A percentile compares a stretch with the other conserved stretches of the same genome.
These are phyloP conservation scores for Rhinatrema bivittatum DNA, from an alignment of 2,797 vertebrate species.

Conservation along the genomic window DNA sequence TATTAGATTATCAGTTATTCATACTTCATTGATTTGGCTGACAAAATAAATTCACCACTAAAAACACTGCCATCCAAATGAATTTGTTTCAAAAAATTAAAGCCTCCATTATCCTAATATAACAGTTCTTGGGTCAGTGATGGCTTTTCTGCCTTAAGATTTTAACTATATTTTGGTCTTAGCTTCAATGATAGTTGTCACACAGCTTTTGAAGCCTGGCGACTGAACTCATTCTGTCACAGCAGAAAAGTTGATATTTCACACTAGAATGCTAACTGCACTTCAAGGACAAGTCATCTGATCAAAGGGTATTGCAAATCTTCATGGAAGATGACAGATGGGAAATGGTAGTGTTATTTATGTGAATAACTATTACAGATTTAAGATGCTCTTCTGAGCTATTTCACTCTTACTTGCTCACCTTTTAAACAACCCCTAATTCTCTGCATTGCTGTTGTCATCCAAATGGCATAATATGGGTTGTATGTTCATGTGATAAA, in stretches of 20 bases:
- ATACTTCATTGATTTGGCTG: conserved; percentile 6
- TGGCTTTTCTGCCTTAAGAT: conserved; percentile 1
- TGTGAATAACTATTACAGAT: conserved; percentile 31
- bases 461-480: conserved; percentile 8
- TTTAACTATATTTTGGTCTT: conserved; percentile 13
- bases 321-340: conserved; percentile 31
- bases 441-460: conserved; percentile 18
- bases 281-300: conserved; percentile 46
- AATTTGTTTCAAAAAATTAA: conserved; percentile 14
- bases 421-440: conserved; percentile 31
- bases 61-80: conserved; percentile 15
- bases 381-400: conserved; percentile 34
- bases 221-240: conserved; percentile 39
- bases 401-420: conserved; percentile 25
- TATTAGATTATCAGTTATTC: conserved; percentile 1
- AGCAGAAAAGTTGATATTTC: conserved; percentile 27
- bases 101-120: neutral
- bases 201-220: conserved; percentile 15
- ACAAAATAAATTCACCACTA: conserved; percentile 18
- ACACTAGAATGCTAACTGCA: conserved; percentile 30
- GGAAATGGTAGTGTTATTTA: conserved; percentile 36
- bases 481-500: neutral
- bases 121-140: conserved; percentile 7
- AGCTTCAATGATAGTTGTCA: conserved; percentile 4
- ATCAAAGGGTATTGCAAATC: conserved; percentile 46